Evolutionary conservation across 1,140 invertebrate genomes (phyloP).

Genomic region (Bicyclus anynana): DNA sequence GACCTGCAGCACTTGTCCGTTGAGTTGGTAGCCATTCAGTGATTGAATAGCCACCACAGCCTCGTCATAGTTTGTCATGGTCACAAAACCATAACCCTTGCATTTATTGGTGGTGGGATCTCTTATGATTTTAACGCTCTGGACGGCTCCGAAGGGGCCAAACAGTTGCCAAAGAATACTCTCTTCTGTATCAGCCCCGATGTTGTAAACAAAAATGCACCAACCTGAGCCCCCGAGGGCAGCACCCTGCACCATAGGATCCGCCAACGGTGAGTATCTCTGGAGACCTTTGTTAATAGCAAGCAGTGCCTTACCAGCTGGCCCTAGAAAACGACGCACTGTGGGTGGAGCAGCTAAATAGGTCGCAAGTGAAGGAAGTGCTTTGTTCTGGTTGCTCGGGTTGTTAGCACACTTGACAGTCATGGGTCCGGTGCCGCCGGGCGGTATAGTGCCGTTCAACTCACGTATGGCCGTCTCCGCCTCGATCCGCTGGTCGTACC

Average conservation of each 20-base stretch:
- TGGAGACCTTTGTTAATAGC: constrained; percentile 93
- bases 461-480: constrained; percentile 80
- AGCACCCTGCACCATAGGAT: constrained; percentile 87
- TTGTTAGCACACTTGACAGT: constrained; percentile 81
- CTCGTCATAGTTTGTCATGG: constrained; percentile 96
- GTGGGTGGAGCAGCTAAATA: constrained; percentile 73
- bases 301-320: constrained; percentile 85
- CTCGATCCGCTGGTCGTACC: constrained; percentile 80
- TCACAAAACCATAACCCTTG: constrained; percentile 96
- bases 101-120: constrained; percentile 94
- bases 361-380: constrained; percentile 70
- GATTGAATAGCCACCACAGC: constrained; percentile 93
- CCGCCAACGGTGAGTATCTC: constrained; percentile 90
- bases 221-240: constrained; percentile 87
- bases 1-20: constrained; percentile 93
- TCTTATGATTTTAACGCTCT: constrained; percentile 93
- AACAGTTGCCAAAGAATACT: constrained; percentile 95
- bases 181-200: constrained; percentile 94
- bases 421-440: constrained; percentile 78
- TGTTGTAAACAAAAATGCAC: constrained; percentile 96
- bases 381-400: constrained; percentile 79
- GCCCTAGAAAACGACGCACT: constrained; percentile 74
- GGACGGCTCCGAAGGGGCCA: constrained; percentile 94
- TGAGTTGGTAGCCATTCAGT: constrained; percentile 92
- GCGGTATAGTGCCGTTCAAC: constrained; percentile 79